Percentiles rank a stretch among this genome's conserved stretches.
Evolutionary conservation across 2,888 invertebrate genomes (phyloP).

Genomic region (Boloria euphrosyne): DNA sequence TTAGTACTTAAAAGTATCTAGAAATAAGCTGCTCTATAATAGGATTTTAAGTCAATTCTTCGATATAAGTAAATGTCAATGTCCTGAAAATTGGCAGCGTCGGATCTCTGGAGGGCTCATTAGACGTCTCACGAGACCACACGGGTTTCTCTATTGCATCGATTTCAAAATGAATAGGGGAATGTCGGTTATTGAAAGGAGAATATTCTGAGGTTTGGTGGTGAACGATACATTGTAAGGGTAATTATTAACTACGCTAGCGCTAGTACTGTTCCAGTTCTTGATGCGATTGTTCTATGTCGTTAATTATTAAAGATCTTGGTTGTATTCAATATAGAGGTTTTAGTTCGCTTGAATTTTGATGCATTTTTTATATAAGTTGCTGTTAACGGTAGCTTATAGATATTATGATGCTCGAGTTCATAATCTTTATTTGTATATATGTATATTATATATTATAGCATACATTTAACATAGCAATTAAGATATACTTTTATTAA

Average conservation of each 20-base stretch:
- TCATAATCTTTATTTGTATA: too few relatives aligned
- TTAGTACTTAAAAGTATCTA: too few relatives aligned
- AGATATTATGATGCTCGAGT: too few relatives aligned
- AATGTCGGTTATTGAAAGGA: conserved; percentile 8
- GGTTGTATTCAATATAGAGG: too few relatives aligned
- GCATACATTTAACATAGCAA: too few relatives aligned
- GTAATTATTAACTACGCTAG: background rate
- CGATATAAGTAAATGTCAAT: conserved; percentile 32
- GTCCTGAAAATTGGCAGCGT: conserved; percentile 46
- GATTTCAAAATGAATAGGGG: conserved; percentile 47
- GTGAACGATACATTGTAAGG: background rate
- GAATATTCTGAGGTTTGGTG: background rate
- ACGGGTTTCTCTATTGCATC: conserved; percentile 47
- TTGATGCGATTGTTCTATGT: background rate
- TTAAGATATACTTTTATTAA: too few relatives aligned
- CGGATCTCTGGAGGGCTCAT: conserved; percentile 58
- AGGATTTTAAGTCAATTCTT: background rate
- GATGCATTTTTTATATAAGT: too few relatives aligned
- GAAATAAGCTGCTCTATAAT: too few relatives aligned
- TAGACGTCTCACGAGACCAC: conserved; percentile 53
- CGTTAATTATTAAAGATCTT: background rate
- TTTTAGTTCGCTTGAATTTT: too few relatives aligned
- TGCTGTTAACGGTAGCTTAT: too few relatives aligned
- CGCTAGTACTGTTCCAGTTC: background rate
- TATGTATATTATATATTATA: too few relatives aligned